Base-by-base conservation (phyloP, 2,113 vertebrate genomes). In the Prochilodus magdalenae region DNA sequence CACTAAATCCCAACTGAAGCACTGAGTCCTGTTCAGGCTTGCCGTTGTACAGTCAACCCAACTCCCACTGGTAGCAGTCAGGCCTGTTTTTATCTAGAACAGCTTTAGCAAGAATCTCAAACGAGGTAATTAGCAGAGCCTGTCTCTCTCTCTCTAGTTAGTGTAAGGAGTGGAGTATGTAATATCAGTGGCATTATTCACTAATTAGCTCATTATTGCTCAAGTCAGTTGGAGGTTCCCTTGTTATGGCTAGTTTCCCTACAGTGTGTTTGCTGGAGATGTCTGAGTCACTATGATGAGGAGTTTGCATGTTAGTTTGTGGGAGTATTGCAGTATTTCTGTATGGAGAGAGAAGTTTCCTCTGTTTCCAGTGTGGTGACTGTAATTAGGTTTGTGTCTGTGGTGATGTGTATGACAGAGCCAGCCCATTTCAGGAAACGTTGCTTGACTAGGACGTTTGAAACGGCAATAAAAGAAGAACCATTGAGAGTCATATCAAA, bases 21-120 rank as follows among this genome's bases (percentile, higher is more conserved):
- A 33, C 15, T 1, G 47, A 36, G 16, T 81, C 79, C 36, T 82
- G 85, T 83, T 81, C 75, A 84, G 85, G 75, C 82, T 86, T 84
- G 85, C 69, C 33, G 20, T 22, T 44, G 82, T 71, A 66, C 66
- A 81, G 70, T 14, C 15, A 75, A 40, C 53, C 57, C 71, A 79
- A 63, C 71, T 84, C 82, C 82, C 63, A 20, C 62, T 78, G 74
- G 63, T 63, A 81, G 57, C 70, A 71, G 75, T 36, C 53, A 65
- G 72, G 74, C 63, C 55, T 86, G 79, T 86, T 86, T 83, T 81
- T 77, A 30, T 59, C 70, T 69, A 29, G 49, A 77, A 30, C 60
- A 73, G 55, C 69, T 73, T 51, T 13, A 78, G 75, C 40, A 62
- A 26, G 65, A 60, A 74, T 51, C 60, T 66, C 18, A 57, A 77